Percentiles rank a stretch among this genome's conserved stretches.
Evolutionary conservation across 2,797 vertebrate genomes (phyloP).

Genomic region (Sitta carolinensis): DNA sequence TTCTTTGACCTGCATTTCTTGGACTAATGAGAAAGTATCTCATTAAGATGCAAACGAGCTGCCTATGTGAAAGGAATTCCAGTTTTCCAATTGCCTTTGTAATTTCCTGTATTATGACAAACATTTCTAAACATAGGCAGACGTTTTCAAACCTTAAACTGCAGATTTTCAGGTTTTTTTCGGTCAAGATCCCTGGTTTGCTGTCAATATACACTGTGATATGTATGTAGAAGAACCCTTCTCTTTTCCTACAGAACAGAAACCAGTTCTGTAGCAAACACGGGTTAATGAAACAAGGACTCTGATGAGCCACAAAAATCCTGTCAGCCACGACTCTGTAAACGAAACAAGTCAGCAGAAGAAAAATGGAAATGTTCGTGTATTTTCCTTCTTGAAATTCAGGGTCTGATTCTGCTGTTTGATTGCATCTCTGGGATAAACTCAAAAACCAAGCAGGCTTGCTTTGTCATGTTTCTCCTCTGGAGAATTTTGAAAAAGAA

Average conservation of each 20-base stretch:
- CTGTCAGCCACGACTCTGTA: background rate
- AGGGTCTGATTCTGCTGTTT: background rate
- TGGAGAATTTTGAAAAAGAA: conserved; percentile 6
- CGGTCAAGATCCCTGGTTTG: background rate
- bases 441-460: background rate
- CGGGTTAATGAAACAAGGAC: background rate
- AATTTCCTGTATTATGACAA: background rate
- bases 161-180: background rate
- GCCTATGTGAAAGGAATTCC: background rate
- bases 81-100: background rate
- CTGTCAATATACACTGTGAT: background rate
- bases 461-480: background rate
- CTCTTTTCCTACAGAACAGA: background rate
- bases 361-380: background rate
- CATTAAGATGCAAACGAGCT: background rate
- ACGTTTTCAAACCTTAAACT: background rate
- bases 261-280: background rate
- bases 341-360: background rate
- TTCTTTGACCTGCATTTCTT: conserved; percentile 13
- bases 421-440: background rate
- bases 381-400: conserved; percentile 10
- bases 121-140: background rate
- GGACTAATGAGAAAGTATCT: background rate
- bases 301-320: background rate
- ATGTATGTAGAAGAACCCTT: background rate